Evolutionary conservation across 2,888 invertebrate genomes (phyloP).

Genomic region (Atrina japonica): DNA sequence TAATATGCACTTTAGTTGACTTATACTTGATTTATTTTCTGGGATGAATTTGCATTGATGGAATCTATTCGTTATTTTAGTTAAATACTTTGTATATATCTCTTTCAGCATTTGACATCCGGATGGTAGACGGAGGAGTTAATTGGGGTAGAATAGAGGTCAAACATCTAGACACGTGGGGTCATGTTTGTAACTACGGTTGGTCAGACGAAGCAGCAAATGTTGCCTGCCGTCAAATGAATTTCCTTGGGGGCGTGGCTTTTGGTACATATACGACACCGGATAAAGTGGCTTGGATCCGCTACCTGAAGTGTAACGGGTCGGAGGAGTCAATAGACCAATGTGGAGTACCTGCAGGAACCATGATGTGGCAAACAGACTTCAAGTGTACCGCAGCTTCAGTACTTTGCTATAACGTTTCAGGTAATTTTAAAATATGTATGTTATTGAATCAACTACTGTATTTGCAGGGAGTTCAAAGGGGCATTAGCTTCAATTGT

Average conservation of each 20-base stretch:
- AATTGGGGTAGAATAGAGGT: constrained; percentile 48
- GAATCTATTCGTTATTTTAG: too few species aligned
- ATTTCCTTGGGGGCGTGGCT: constrained; percentile 61
- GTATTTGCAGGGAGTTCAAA: too few species aligned
- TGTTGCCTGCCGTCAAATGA: constrained; percentile 57
- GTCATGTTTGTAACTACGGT: constrained; percentile 34
- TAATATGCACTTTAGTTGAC: too few species aligned
- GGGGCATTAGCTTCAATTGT: too few species aligned
- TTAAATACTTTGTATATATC: too few species aligned
- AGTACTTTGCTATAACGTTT: constrained; percentile 61
- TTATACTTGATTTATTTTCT: too few species aligned
- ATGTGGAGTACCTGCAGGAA: constrained; percentile 53
- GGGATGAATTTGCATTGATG: too few species aligned
- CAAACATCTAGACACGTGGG: constrained; percentile 40
- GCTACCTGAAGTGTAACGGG: constrained; percentile 81
- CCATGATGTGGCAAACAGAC: constrained; percentile 53
- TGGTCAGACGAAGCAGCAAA: constrained; percentile 44
- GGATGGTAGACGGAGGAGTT: constrained; percentile 40
- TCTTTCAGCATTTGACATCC: constrained; percentile 48
- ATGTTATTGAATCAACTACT: too few species aligned
- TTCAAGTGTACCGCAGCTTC: constrained; percentile 54
- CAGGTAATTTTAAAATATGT: constrained; percentile 45
- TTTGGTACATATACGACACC: constrained; percentile 52
- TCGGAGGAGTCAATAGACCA: constrained; percentile 61
- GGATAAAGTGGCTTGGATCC: constrained; percentile 70